Conservation (phyloP, 1,140 invertebrate genomes). For the Drosophila orosa region DNA sequence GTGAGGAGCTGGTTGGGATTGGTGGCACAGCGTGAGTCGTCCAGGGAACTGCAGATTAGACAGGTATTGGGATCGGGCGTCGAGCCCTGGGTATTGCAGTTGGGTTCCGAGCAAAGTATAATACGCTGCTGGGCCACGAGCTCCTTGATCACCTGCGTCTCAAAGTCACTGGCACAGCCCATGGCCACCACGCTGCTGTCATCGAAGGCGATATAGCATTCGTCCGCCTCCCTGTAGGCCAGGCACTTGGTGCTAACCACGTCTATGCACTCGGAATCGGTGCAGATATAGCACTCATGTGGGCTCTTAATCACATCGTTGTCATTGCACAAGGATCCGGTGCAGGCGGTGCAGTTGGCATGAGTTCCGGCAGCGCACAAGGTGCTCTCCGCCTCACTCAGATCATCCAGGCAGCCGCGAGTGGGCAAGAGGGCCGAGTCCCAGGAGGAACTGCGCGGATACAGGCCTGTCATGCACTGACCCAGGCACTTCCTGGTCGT, state of each 20-base stretch:
- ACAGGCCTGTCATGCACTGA: constrained; percentile 71
- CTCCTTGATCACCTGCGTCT: constrained; percentile 53
- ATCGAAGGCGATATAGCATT: constrained; percentile 70
- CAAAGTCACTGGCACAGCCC: constrained; percentile 77
- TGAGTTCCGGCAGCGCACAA: constrained; percentile 54
- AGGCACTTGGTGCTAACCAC: constrained; percentile 23
- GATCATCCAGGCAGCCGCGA: constrained; percentile 75
- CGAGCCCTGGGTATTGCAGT: constrained; percentile 49
- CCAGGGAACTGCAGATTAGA: constrained; percentile 51
- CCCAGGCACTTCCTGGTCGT: constrained; percentile 65
- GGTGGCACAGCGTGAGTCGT: constrained; percentile 66
- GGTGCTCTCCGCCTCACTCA: constrained; percentile 55
- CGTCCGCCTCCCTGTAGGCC: constrained; percentile 57
- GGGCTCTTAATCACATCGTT: constrained; percentile 46
- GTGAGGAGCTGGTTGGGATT: constrained; percentile 66
- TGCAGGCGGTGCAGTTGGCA: constrained; percentile 54
- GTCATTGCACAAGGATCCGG: constrained; percentile 54
- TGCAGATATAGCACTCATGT: constrained; percentile 60
- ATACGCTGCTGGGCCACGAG: constrained; percentile 63
- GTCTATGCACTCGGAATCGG: constrained; percentile 42
- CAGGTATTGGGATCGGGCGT: constrained; percentile 57
- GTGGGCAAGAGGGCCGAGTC: constrained; percentile 66
- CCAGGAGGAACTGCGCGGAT: constrained; percentile 65
- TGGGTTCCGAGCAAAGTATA: constrained; percentile 58
- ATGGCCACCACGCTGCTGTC: constrained; percentile 39